Evolutionary conservation across 2,797 vertebrate genomes (phyloP).

Genomic region (Falco novaeseelandiae): DNA sequence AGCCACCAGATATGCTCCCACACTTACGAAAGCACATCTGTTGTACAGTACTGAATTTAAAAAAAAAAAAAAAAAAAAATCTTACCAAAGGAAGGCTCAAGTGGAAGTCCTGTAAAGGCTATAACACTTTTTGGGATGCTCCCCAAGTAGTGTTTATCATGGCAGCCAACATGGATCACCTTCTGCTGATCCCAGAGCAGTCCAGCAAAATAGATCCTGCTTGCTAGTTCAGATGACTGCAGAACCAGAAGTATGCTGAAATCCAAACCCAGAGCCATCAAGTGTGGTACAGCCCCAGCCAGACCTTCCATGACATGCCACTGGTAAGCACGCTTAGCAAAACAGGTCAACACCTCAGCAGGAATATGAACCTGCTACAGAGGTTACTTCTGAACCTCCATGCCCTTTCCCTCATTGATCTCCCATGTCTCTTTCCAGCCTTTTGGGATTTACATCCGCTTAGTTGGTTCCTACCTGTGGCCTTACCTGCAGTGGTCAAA

Average conservation of each 20-base stretch:
- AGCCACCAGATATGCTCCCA: neutral
- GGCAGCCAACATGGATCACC: neutral
- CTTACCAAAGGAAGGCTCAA: neutral
- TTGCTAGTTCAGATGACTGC: neutral
- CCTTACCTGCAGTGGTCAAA: neutral
- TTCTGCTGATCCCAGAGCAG: neutral
- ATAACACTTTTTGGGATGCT: neutral
- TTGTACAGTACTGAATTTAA: neutral
- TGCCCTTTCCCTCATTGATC: neutral
- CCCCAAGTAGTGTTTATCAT: neutral
- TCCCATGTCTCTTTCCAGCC: neutral
- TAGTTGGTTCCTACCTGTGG: neutral
- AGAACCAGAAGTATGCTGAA: neutral
- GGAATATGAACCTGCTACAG: neutral
- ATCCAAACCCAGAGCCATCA: neutral
- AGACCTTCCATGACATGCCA: neutral
- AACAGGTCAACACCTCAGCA: neutral
- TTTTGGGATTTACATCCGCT: neutral
- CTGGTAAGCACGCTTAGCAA: neutral
- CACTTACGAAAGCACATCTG: neutral
- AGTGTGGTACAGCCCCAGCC: neutral
- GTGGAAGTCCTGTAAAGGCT: neutral
- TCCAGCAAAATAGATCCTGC: neutral
- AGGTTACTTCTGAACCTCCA: neutral
- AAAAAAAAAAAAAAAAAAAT: no score